Evolutionary conservation across 2,797 vertebrate species (phyloP).

Genomic region (Echeneis naucrates): DNA sequence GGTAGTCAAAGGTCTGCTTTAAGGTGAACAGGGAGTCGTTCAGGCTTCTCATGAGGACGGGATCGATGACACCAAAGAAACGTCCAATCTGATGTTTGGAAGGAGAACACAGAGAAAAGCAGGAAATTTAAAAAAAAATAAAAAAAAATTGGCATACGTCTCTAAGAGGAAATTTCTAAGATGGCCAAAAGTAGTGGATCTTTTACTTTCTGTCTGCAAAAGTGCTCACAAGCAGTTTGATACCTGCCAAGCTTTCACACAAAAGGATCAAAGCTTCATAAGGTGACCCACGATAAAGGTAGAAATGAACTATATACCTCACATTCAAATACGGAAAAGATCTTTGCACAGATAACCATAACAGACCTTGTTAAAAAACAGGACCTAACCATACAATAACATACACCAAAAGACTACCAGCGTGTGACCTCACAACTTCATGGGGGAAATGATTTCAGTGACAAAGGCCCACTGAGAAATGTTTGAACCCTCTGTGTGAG

Average conservation of each 20-base stretch:
- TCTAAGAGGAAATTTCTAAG: not conserved
- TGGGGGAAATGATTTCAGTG: slow-evolving; percentile 30
- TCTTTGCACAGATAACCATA: not conserved
- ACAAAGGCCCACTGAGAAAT: slow-evolving; percentile 31
- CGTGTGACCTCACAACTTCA: slow-evolving; percentile 22
- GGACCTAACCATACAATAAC: not conserved
- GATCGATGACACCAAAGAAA: slow-evolving; percentile 95
- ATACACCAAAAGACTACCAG: slow-evolving; percentile 4
- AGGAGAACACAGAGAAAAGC: not conserved
- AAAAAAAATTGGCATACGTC: not conserved
- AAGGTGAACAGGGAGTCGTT: slow-evolving; percentile 92
- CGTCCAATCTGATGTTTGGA: slow-evolving; percentile 86
- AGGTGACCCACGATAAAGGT: not conserved
- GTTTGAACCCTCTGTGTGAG: not conserved
- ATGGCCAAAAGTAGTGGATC: not conserved
- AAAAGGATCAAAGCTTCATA: not conserved
- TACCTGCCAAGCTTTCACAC: not conserved
- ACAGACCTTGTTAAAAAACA: not conserved
- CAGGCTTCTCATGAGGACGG: slow-evolving; percentile 91
- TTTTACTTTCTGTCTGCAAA: not conserved
- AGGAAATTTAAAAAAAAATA: not conserved
- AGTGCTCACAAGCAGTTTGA: not conserved
- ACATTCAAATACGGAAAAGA: not conserved
- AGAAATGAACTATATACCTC: not conserved
- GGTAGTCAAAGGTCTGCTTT: slow-evolving; percentile 96